Evolutionary conservation across 2,888 invertebrate genomes (phyloP).

Genomic region (Troides helena): DNA sequence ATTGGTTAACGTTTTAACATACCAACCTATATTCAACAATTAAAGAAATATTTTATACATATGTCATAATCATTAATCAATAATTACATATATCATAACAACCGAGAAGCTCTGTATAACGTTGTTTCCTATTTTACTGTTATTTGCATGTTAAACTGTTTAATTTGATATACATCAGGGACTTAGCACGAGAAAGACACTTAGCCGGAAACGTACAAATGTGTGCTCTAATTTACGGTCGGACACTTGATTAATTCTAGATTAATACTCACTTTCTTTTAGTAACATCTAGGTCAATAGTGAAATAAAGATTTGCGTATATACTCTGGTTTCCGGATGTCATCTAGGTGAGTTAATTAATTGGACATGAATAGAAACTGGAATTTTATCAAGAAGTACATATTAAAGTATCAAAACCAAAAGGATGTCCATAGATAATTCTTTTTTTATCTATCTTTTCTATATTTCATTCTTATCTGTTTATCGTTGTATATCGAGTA

Average conservation of each 20-base stretch:
- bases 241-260: slow-evolving; percentile 20
- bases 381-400: too few relatives aligned
- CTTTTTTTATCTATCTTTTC: too few relatives aligned
- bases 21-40: neutral
- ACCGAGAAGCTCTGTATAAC: too few relatives aligned
- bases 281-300: slow-evolving; percentile 21
- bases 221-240: slow-evolving; percentile 15
- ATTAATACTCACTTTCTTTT: slow-evolving; percentile 25
- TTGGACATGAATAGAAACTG: neutral
- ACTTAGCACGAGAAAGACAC: slow-evolving; percentile 14
- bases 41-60: neutral
- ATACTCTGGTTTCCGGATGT: neutral
- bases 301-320: slow-evolving; percentile 7
- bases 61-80: neutral
- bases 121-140: too few relatives aligned
- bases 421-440: too few relatives aligned
- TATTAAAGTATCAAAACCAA: too few relatives aligned
- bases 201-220: slow-evolving; percentile 20
- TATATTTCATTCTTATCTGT: too few relatives aligned
- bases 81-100: neutral
- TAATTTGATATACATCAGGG: neutral
- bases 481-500: too few relatives aligned
- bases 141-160: neutral
- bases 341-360: neutral
- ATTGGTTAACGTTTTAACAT: neutral